phyloP scores from a whole-genome alignment of 2,797 vertebrate species.

The Chelidonichthys spinosus region DNA sequence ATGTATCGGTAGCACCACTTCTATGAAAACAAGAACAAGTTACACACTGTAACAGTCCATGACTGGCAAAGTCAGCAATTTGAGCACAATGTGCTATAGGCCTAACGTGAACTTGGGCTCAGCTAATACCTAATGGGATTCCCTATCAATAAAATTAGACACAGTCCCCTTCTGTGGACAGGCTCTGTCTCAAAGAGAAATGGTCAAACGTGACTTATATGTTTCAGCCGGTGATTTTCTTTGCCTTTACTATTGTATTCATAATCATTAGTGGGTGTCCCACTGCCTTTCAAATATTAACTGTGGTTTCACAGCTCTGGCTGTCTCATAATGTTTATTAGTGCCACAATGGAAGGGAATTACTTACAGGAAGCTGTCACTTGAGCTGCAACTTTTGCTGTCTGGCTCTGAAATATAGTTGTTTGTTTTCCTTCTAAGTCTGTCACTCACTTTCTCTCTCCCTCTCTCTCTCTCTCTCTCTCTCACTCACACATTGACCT shows the following conservation, averaged over 20 bases:
- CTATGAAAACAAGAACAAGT: conserved; percentile 1
- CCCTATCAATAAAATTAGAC: background rate
- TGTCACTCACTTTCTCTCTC: background rate
- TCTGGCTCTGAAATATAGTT: conserved; percentile 37
- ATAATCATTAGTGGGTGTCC: background rate
- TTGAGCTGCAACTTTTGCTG: conserved; percentile 40
- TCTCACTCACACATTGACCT: conserved; percentile 34
- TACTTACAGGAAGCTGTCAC: conserved; percentile 40
- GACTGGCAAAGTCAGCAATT: background rate
- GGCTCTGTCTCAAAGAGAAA: background rate
- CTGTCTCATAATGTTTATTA: conserved; percentile 23
- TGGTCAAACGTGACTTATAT: background rate
- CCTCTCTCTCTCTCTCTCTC: background rate
- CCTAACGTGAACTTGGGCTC: background rate
- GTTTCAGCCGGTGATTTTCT: conserved; percentile 20
- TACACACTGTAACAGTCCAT: background rate
- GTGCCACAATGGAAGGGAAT: conserved; percentile 26
- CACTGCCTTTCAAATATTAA: conserved; percentile 15
- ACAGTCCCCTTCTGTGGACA: background rate
- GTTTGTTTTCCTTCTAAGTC: conserved; percentile 36
- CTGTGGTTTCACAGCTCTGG: conserved; percentile 18
- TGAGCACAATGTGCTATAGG: background rate
- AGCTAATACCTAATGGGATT: background rate
- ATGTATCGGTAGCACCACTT: background rate
- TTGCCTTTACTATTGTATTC: conserved; percentile 26